These are phyloP conservation scores for Teleogryllus occipitalis DNA, from an alignment of 1,140 invertebrate genomes.

Conservation along the genomic window DNA sequence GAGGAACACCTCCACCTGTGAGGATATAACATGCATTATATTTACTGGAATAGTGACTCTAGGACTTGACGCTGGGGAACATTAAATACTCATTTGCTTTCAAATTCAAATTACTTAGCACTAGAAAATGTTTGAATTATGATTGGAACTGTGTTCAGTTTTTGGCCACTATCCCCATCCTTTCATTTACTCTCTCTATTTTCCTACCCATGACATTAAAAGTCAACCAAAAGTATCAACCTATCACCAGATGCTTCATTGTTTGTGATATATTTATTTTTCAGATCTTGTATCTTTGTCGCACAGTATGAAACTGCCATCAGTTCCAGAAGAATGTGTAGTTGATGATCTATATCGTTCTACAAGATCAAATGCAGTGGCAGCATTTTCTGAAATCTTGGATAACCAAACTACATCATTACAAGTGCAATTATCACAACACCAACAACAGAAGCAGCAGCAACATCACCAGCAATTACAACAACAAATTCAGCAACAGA, in stretches of 20 bases:
- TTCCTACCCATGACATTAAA: too few relatives aligned
- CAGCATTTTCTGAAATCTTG: constrained; percentile 13
- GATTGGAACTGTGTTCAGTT: too few relatives aligned
- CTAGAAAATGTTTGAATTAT: too few relatives aligned
- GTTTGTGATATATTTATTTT: constrained; percentile 18
- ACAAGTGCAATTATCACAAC: constrained; percentile 19
- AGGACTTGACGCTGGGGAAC: too few relatives aligned
- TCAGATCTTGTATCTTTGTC: constrained; percentile 42
- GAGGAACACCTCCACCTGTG: too few relatives aligned
- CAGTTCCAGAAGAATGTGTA: constrained; percentile 53
- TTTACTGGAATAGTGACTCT: too few relatives aligned
- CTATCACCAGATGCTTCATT: background rate
- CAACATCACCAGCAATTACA: constrained; percentile 28
- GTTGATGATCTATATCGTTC: constrained; percentile 19
- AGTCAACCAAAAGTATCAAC: too few relatives aligned
- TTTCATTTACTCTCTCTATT: too few relatives aligned
- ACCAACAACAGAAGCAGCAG: constrained; percentile 23
- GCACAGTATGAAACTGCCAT: constrained; percentile 44
- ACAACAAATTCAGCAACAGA: constrained; percentile 28
- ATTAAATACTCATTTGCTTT: too few relatives aligned
- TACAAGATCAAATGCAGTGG: constrained; percentile 21
- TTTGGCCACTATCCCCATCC: too few relatives aligned
- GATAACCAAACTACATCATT: background rate
- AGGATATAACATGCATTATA: too few relatives aligned
- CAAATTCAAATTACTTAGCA: too few relatives aligned